phyloP scores from a whole-genome alignment of 2,797 vertebrate species.

The Ctenochaetus hawaiiensis region DNA sequence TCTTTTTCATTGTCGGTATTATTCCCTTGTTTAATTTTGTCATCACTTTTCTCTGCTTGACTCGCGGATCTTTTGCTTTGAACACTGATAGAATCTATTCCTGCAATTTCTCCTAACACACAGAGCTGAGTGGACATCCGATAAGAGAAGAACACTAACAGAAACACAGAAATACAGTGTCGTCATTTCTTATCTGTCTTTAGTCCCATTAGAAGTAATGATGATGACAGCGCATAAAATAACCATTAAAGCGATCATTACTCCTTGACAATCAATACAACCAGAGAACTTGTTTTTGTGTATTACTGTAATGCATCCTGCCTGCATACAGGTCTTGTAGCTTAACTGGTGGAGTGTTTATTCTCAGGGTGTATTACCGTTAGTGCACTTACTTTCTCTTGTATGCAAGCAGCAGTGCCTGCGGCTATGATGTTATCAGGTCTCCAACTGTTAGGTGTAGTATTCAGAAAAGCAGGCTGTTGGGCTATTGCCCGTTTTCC shows the following conservation, averaged over 20 bases:
- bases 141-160: slow-evolving; percentile 24
- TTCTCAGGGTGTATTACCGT: slow-evolving; percentile 27
- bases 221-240: slow-evolving; percentile 51
- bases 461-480: slow-evolving; percentile 55
- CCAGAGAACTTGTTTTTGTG: slow-evolving; percentile 30
- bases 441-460: slow-evolving; percentile 39
- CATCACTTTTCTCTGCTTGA: neutral
- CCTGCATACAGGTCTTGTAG: slow-evolving; percentile 30
- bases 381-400: slow-evolving; percentile 41
- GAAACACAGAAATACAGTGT: slow-evolving; percentile 11
- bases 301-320: slow-evolving; percentile 51
- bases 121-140: neutral
- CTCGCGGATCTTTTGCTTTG: neutral
- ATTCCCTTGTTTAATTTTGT: neutral
- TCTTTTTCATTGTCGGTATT: slow-evolving; percentile 7
- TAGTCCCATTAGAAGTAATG: slow-evolving; percentile 60
- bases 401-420: slow-evolving; percentile 28
- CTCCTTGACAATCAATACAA: slow-evolving; percentile 60
- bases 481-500: slow-evolving; percentile 54
- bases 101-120: neutral
- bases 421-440: slow-evolving; percentile 61
- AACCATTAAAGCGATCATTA: slow-evolving; percentile 41
- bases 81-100: slow-evolving; percentile 22
- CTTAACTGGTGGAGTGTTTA: slow-evolving; percentile 34
- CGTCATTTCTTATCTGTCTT: slow-evolving; percentile 33